Base-by-base conservation (phyloP, 2,888 invertebrate species). In the Amblyjoppa fuscipennis region DNA sequence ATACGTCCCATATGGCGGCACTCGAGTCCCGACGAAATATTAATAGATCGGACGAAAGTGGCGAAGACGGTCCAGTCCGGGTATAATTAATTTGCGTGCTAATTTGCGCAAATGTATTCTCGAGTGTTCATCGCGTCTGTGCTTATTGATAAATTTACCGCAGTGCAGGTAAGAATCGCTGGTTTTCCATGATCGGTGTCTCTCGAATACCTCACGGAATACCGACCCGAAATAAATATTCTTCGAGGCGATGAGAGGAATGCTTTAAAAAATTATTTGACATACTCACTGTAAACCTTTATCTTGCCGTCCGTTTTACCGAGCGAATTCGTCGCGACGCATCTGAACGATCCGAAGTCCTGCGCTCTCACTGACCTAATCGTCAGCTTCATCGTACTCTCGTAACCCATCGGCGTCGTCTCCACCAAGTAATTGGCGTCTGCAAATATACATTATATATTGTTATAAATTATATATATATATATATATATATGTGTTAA, bases 221-320 rank as follows among this genome's bases (percentile, higher is more conserved):
- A 16, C 45, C 16, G 0, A 28, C 9, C 5, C 25, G 11, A 59
- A 59, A 13, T 28, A 28, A 25, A 25, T 13, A 59, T 59, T 59
- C 13, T 20, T 59, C 2, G 5, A 25, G 28, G 28, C 11, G 28
- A 59, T 59, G 25, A 25, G 4, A 28, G n/a, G 11, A 59, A 0
- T 11, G 11, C 1, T 3, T 59, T 4, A 16, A 16, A 64, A 34
- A 34, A 64, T 64, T 31, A 53, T 3, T 49, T 49, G 0, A 49
- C 34, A 66, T 89, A 93, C 94, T 94, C 90, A 95, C 95, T 94
- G 87, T 95, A 94, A 73, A 95, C 88, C 89, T 94, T 94, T 87
- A 95, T 95, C 88, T 93, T 94, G 25, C 95, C 95, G 83, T 95
- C 95, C 20, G 95, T 95, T 81, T 94, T 94, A 51, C 95, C 95